These are phyloP conservation scores for Vidua chalybeata DNA, from an alignment of 2,113 vertebrate species.

Conservation along the genomic window DNA sequence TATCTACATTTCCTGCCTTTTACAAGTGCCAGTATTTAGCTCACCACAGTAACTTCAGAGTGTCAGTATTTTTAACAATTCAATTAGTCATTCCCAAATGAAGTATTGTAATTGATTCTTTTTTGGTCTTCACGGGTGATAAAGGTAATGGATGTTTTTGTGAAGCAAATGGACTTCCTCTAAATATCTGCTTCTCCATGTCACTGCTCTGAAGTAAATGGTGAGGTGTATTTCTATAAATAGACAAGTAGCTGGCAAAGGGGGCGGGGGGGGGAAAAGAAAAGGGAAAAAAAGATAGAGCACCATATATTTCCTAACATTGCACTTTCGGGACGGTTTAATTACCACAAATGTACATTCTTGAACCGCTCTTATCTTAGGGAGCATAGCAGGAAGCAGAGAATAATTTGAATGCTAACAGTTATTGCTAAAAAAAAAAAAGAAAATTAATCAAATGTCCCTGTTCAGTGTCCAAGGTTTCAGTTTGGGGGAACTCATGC, in stretches of 20 bases:
- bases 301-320: slow-evolving; percentile 64
- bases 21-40: slow-evolving; percentile 35
- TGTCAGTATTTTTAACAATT: slow-evolving; percentile 56
- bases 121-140: slow-evolving; percentile 59
- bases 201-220: slow-evolving; percentile 56
- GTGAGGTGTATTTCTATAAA: slow-evolving; percentile 63
- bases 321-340: slow-evolving; percentile 61
- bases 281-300: neutral
- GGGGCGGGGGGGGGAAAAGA: neutral
- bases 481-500: neutral
- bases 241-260: slow-evolving; percentile 39
- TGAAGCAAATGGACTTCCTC: slow-evolving; percentile 69
- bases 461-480: neutral
- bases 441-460: neutral
- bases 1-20: slow-evolving; percentile 38
- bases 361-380: slow-evolving; percentile 50
- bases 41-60: slow-evolving; percentile 40
- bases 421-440: slow-evolving; percentile 2
- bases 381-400: slow-evolving; percentile 55
- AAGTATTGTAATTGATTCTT: slow-evolving; percentile 70
- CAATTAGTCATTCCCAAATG: slow-evolving; percentile 68
- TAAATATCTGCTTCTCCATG: slow-evolving; percentile 65
- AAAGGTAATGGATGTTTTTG: slow-evolving; percentile 74
- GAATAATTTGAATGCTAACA: slow-evolving; percentile 45
- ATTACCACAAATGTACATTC: slow-evolving; percentile 64